phyloP scores from a whole-genome alignment of 2,888 invertebrate species.

The Acanthosepion lycidas region DNA sequence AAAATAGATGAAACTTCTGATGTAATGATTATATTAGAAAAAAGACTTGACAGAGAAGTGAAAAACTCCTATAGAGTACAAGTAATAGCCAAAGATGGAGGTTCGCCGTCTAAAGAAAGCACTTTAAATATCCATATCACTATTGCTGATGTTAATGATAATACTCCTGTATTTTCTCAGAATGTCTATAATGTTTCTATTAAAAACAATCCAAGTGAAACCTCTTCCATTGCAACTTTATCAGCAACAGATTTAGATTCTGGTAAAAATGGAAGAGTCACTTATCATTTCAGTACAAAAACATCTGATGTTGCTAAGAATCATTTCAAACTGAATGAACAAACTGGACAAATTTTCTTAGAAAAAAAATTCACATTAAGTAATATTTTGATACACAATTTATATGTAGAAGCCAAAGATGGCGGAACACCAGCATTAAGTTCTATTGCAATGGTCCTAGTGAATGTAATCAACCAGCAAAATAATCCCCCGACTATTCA shows the following conservation, averaged over 20 bases:
- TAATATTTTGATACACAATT: background rate
- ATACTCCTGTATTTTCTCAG: background rate
- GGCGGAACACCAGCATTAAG: background rate
- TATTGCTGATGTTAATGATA: background rate
- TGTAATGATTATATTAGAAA: background rate
- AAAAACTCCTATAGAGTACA: background rate
- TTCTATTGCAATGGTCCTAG: background rate
- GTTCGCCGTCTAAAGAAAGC: background rate
- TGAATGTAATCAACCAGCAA: background rate
- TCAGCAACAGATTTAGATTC: slow-evolving; percentile 21
- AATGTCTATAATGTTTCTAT: background rate
- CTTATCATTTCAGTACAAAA: background rate
- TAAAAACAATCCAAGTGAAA: background rate
- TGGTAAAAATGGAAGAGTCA: background rate
- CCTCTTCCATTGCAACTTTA: slow-evolving; percentile 9
- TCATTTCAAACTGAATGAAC: background rate
- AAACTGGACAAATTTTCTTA: background rate
- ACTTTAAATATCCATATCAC: background rate
- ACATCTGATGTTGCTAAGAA: slow-evolving; percentile 15
- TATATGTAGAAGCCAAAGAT: background rate
- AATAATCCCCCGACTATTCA: background rate
- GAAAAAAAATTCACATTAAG: background rate
- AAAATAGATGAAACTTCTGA: background rate
- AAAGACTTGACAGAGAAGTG: background rate
- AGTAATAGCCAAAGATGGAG: background rate